Percentiles rank a stretch among this genome's conserved stretches.
These are phyloP conservation scores for Oenanthe oenanthe DNA, from an alignment of 2,113 vertebrate genomes.

Conservation along the genomic window DNA sequence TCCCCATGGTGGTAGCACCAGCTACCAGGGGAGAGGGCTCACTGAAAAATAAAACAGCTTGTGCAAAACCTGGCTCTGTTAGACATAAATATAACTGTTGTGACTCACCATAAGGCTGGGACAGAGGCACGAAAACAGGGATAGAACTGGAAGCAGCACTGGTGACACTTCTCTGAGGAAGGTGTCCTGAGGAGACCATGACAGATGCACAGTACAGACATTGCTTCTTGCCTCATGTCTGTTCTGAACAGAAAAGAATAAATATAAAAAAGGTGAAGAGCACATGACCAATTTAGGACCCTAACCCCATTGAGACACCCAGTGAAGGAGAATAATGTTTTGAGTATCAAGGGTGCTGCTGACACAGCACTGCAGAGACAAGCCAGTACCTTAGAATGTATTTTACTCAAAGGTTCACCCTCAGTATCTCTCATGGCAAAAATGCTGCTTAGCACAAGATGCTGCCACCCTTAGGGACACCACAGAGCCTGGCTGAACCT, in stretches of 20 bases:
- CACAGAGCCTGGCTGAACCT: neutral
- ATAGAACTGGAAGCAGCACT: neutral
- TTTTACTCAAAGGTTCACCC: neutral
- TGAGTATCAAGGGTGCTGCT: neutral
- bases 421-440: neutral
- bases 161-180: neutral
- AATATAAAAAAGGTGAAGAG: neutral
- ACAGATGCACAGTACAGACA: neutral
- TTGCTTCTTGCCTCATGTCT: neutral
- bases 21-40: conserved; percentile 6
- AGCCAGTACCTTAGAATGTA: neutral
- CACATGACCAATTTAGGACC: neutral
- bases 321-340: neutral
- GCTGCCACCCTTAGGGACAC: neutral
- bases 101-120: neutral
- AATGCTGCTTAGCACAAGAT: neutral
- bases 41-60: neutral
- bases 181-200: neutral
- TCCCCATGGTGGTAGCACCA: neutral
- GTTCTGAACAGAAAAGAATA: neutral
- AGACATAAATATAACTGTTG: neutral
- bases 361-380: neutral
- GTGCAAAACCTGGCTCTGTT: neutral
- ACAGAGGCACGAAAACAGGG: neutral
- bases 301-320: neutral